A percentile compares a stretch with the other conserved stretches of the same genome.
Evolutionary conservation across 2,797 vertebrate species (phyloP).

Genomic region (Manis pentadactyla): DNA sequence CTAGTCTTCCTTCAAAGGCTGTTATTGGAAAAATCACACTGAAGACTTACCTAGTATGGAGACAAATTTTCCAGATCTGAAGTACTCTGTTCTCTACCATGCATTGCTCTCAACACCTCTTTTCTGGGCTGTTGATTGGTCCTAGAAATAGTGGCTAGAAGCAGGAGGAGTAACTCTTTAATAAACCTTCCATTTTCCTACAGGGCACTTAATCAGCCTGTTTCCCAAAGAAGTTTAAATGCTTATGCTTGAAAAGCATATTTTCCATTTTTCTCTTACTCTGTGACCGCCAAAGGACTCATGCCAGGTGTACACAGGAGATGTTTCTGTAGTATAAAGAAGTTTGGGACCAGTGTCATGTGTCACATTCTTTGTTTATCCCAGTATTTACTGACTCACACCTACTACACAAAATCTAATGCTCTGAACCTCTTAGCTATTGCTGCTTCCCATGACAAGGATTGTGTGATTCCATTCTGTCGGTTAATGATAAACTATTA

Average conservation of each 20-base stretch:
- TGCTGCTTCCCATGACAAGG: constrained; percentile 34
- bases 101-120: constrained; percentile 43
- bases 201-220: constrained; percentile 34
- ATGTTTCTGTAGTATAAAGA: neutral
- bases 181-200: constrained; percentile 46
- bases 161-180: constrained; percentile 47
- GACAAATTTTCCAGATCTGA: constrained; percentile 65
- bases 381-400: neutral
- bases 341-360: neutral
- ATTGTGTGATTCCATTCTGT: constrained; percentile 58
- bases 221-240: constrained; percentile 37
- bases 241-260: neutral
- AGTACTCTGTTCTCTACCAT: neutral
- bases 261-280: neutral
- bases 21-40: constrained; percentile 67
- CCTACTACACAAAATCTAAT: neutral
- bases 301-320: neutral
- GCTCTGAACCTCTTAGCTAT: neutral
- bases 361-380: neutral
- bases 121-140: neutral
- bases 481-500: constrained; percentile 82
- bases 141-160: constrained; percentile 52
- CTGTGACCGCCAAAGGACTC: neutral
- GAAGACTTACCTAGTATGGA: neutral
- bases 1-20: constrained; percentile 60